A percentile compares a stretch with the other conserved stretches of the same genome.
Evolutionary conservation across 2,888 invertebrate genomes (phyloP).

Genomic region (Pomacea canaliculata): DNA sequence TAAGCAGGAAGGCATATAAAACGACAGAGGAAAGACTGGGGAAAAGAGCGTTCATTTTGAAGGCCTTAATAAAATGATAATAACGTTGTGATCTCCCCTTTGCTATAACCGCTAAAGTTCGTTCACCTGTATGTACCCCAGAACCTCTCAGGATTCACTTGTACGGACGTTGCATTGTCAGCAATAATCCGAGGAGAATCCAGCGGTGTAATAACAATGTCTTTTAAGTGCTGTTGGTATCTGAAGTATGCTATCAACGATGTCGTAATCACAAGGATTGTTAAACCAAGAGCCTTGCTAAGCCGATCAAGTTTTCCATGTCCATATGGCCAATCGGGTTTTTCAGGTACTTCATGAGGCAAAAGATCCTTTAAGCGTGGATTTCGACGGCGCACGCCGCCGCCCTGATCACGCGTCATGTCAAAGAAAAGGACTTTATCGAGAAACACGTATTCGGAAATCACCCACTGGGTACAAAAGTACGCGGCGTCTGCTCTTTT

Average conservation of each 20-base stretch:
- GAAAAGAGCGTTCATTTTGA: background rate
- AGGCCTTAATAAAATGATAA: background rate
- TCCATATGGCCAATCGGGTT: constrained; percentile 25
- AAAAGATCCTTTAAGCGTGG: background rate
- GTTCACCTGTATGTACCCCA: constrained; percentile 84
- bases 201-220: constrained; percentile 53
- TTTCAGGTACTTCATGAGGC: constrained; percentile 12
- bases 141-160: constrained; percentile 53
- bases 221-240: constrained; percentile 48
- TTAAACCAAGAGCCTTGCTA: constrained; percentile 28
- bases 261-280: constrained; percentile 25
- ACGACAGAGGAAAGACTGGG: too few relatives aligned
- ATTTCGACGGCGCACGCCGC: constrained; percentile 16
- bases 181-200: constrained; percentile 50
- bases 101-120: background rate
- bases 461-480: too few relatives aligned
- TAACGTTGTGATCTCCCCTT: too few relatives aligned
- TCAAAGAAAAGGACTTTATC: background rate
- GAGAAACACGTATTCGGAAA: background rate
- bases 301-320: constrained; percentile 26
- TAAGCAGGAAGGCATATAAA: too few relatives aligned
- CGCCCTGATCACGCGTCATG: constrained; percentile 16
- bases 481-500: constrained; percentile 23
- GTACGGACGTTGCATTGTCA: constrained; percentile 46
- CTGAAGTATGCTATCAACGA: constrained; percentile 36